Base-by-base conservation (phyloP, 2,797 vertebrate genomes). In the Gadopsis bispinosus region DNA sequence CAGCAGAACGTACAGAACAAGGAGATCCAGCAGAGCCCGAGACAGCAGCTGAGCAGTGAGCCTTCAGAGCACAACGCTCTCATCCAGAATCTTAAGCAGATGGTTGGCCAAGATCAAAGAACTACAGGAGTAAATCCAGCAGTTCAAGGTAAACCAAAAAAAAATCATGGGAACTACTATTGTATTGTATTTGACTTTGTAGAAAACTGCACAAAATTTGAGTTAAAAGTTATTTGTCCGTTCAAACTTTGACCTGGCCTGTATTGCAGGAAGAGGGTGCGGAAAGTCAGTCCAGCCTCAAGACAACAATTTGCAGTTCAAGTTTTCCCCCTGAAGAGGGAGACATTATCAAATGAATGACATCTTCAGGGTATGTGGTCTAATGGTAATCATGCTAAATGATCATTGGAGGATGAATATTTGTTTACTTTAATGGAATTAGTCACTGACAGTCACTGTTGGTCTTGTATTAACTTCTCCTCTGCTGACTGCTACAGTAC, bases 61-160 rank as follows among this genome's bases (percentile, higher is more conserved):
- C 54, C 83, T 22, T 93, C 95, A 77, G 87, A 73, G 20, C 93
- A 95, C 74, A 92, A 51, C 70, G 56, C 69, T 58, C 88, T 96
- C 0, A 83, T 96, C 22, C 84, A 92, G 71, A 95, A 96, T 79
- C 95, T 98, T 19, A 94, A 82, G 75, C 86, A 91, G 64, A 56
- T 92, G 84, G 91, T 97, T 63, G 59, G 92, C 85, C 51, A 96
- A 87, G 70, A 93, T 98, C 73, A 94, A 86, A 79, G 94, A 94
- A 60, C 93, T 98, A 60, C 95, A 97, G 86, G 16, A 85, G 66
- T 86, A 96, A 83, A 89, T 96, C 1, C 89, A 74, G 65, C 89
- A 94, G 4, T 91, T 96, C 7, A 92, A 92, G 95, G 97, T 97
- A 89, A 88, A 67, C 48, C 12, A 20, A 45, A 14, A 14, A 48